phyloP scores from a whole-genome alignment of 2,797 vertebrate genomes.

The Anguilla marmorata region DNA sequence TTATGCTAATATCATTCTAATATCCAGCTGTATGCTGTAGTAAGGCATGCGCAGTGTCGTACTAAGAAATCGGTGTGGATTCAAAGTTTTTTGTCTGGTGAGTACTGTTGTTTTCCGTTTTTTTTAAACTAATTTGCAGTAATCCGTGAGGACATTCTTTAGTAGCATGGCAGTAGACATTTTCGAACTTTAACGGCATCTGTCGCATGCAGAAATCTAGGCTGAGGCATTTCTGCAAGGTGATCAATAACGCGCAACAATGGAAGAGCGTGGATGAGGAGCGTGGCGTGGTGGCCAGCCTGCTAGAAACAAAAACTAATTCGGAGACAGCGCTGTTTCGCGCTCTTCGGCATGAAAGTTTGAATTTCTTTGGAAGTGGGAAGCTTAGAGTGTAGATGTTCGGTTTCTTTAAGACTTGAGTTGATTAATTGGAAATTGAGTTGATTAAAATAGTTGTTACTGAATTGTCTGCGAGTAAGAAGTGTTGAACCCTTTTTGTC shows the following conservation, averaged over 20 bases:
- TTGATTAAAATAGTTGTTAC: neutral
- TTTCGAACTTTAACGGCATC: neutral
- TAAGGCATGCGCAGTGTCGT: slow-evolving; percentile 48
- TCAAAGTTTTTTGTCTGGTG: slow-evolving; percentile 48
- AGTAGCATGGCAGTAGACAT: neutral
- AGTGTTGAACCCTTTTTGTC: slow-evolving; percentile 1
- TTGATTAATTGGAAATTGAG: too few relatives aligned
- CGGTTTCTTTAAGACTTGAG: neutral
- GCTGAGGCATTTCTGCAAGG: slow-evolving; percentile 13
- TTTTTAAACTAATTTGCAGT: neutral
- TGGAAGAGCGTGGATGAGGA: slow-evolving; percentile 40
- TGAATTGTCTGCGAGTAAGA: neutral
- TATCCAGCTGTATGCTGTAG: slow-evolving; percentile 47
- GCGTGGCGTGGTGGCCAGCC: slow-evolving; percentile 39
- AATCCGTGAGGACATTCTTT: neutral
- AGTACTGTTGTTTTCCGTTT: slow-evolving; percentile 31
- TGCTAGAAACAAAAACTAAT: slow-evolving; percentile 38
- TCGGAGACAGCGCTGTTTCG: slow-evolving; percentile 28
- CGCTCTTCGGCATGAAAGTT: slow-evolving; percentile 39
- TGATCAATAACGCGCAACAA: slow-evolving; percentile 42
- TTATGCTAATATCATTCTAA: slow-evolving; percentile 47
- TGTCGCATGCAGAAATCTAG: slow-evolving; percentile 19
- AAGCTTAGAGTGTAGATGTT: neutral
- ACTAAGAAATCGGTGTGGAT: slow-evolving; percentile 39
- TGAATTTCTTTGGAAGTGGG: slow-evolving; percentile 11